Evolutionary conservation across 1,140 invertebrate genomes (phyloP).

Genomic region (Eupristina koningsbergeri): DNA sequence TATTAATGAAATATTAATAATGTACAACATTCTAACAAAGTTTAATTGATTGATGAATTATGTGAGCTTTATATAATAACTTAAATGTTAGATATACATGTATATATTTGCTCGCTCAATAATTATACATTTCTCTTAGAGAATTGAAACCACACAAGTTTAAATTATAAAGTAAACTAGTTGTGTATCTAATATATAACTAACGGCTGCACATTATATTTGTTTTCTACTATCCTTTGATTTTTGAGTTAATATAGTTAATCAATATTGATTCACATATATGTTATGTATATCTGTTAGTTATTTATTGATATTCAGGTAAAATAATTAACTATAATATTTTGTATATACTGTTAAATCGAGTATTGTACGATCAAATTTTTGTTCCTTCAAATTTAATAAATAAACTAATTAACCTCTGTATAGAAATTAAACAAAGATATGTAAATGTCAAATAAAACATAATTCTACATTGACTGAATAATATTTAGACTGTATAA

Average conservation of each 20-base stretch:
- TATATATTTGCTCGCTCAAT: background rate
- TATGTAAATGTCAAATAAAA: too few species aligned
- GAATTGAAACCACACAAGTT: background rate
- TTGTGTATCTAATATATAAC: too few species aligned
- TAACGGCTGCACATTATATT: background rate
- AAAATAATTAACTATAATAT: background rate
- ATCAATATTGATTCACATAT: background rate
- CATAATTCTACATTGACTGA: too few species aligned
- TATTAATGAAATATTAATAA: too few species aligned
- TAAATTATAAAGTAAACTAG: background rate
- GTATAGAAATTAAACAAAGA: background rate
- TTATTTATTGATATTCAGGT: background rate
- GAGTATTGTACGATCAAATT: too few species aligned
- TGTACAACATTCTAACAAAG: background rate
- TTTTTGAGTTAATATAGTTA: background rate
- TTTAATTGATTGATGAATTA: background rate
- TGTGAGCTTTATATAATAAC: too few species aligned
- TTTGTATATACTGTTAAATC: background rate
- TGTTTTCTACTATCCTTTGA: background rate
- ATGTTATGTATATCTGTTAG: background rate
- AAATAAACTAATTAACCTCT: background rate
- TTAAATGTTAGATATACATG: too few species aligned
- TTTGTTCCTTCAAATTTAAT: background rate
- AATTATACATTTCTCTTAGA: background rate
- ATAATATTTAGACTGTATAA: too few species aligned